Base-by-base conservation (phyloP, 1,140 invertebrate species). In the Eulimnadia texana region DNA sequence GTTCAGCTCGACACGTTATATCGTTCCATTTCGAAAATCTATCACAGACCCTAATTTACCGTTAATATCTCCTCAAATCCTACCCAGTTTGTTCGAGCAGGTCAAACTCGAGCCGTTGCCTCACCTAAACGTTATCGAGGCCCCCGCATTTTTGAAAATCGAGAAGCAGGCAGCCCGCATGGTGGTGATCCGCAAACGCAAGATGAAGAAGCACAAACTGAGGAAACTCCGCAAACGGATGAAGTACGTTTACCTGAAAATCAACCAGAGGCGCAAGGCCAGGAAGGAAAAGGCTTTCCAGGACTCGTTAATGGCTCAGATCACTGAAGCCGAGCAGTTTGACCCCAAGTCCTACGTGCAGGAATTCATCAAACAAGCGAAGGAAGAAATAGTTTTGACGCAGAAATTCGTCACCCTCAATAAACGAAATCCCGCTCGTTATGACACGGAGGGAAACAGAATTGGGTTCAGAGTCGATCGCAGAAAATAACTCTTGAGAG, bases 151-250 rank as follows among this genome's bases (percentile, higher is more conserved):
- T 42, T 9, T 42, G 33, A 42, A 33, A n/a, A 54, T 65, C 51
- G 79, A 81, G 64, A 88, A 84, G 68, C 78, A 83, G 68, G 87
- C 88, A 0, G 79, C 77, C 1, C 73, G 84, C 55, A 69, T 91
- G 42, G 84, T 91, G 67, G 81, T 84, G 0, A 90, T 91, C 51
- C 78, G 89, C 49, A 76, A 80, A 51, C 80, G 78, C 42, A 93
- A 93, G 74, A 91, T 93, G 83, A 89, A 84, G 68, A 87, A 84
- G 67, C 89, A 92, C 68, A 88, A 91, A 70, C 74, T 85, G 50
- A 84, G 70, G 68, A 93, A 92, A 72, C 71, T 88, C 25, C 77
- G 84, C 60, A 90, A 85, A 68, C 81, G 74, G 63, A 87, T 88
- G 83, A 83, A 82, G 67, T 83, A 80, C 72, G 76, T 79, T 51